Evolutionary conservation across 1,140 invertebrate genomes (phyloP).

Genomic region (Propsilocerus akamusi): DNA sequence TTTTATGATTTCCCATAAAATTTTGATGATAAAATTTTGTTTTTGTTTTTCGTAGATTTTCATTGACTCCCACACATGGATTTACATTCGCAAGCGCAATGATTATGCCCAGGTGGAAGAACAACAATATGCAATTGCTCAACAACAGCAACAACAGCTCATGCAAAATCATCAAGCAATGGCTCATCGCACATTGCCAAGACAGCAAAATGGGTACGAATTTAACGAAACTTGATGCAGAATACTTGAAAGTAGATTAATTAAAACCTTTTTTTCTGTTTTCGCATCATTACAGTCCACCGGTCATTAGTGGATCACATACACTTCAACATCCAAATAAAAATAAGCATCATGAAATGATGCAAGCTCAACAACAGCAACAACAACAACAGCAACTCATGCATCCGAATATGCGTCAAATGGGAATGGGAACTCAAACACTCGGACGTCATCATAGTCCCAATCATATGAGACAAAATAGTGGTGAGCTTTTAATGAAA

Average conservation of each 20-base stretch:
- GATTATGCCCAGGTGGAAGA: constrained; percentile 24
- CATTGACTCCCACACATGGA: constrained; percentile 86
- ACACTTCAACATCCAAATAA: constrained; percentile 23
- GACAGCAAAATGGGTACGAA: constrained; percentile 24
- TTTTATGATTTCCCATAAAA: background rate
- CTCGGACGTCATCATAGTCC: constrained; percentile 29
- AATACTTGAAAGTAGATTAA: background rate
- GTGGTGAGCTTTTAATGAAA: constrained; percentile 3
- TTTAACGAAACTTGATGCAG: constrained; percentile 10
- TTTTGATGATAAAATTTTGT: background rate
- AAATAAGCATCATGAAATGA: constrained; percentile 20
- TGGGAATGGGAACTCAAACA: constrained; percentile 28
- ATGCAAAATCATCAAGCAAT: constrained; percentile 24
- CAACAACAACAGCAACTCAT: constrained; percentile 10
- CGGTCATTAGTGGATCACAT: constrained; percentile 23
- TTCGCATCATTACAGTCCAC: constrained; percentile 24
- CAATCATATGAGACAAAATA: constrained; percentile 20
- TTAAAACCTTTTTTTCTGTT: constrained; percentile 1
- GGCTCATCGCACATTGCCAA: constrained; percentile 20
- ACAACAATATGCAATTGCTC: constrained; percentile 17
- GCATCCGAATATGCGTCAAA: constrained; percentile 25
- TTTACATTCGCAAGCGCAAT: constrained; percentile 66
- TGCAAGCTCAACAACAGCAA: constrained; percentile 21
- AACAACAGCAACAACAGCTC: constrained; percentile 14
- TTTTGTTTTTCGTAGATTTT: background rate